Evolutionary conservation across 1,140 invertebrate species (phyloP).

Genomic region (Procambarus virginalis): DNA sequence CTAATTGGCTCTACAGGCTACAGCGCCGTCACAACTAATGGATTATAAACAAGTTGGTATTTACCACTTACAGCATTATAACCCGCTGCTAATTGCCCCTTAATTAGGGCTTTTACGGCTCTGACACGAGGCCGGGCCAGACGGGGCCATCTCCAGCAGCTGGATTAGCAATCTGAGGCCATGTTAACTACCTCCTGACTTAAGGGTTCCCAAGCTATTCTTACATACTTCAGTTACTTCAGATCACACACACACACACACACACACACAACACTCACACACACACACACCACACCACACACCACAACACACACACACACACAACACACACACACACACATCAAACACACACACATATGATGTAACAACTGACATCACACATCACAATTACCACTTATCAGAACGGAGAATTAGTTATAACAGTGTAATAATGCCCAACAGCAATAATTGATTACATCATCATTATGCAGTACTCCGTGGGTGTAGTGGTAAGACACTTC

Average conservation of each 20-base stretch:
- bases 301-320: constrained; percentile 3
- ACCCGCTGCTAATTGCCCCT: not conserved
- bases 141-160: too few species aligned
- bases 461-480: too few species aligned
- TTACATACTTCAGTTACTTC: constrained; percentile 1
- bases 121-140: not conserved
- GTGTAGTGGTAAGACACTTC: too few species aligned
- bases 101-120: not conserved
- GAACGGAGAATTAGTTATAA: too few species aligned
- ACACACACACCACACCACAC: too few species aligned
- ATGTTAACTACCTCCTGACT: too few species aligned
- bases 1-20: not conserved
- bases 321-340: not conserved
- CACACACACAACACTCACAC: not conserved
- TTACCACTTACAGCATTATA: not conserved
- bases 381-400: too few species aligned
- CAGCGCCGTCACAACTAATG: not conserved
- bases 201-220: not conserved
- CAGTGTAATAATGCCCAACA: too few species aligned
- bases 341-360: not conserved
- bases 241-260: constrained; percentile 23
- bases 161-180: too few species aligned
- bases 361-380: not conserved
- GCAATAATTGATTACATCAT: too few species aligned
- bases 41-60: not conserved